Evolutionary conservation across 2,797 vertebrate species (phyloP).

Genomic region (Etheostoma perlongum): DNA sequence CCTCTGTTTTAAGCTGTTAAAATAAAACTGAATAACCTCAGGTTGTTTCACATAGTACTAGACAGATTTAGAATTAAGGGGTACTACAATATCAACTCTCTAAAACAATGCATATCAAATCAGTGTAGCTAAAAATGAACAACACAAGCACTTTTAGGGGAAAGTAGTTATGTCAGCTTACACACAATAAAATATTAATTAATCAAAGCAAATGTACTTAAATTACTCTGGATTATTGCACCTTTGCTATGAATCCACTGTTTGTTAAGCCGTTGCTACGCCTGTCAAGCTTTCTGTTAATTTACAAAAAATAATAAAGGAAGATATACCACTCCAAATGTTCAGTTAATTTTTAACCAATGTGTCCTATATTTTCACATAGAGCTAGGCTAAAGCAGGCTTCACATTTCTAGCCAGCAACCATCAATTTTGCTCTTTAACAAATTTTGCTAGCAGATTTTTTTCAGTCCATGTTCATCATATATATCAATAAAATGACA

Average conservation of each 20-base stretch:
- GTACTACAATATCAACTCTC: neutral
- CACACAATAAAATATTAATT: no score
- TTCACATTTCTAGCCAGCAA: neutral
- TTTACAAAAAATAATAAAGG: neutral
- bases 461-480: no score
- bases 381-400: no score
- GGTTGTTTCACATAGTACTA: neutral
- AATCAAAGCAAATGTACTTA: neutral
- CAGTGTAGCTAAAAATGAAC: neutral
- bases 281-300: neutral
- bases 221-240: neutral
- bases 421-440: neutral
- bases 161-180: no score
- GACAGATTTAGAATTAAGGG: neutral
- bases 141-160: no score
- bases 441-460: neutral
- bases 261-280: neutral
- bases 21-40: neutral
- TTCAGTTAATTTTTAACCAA: neutral
- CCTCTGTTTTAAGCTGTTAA: neutral
- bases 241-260: neutral
- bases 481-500: no score
- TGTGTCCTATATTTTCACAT: neutral
- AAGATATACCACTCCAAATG: no score
- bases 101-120: neutral